A percentile compares a stretch with the other conserved stretches of the same genome.
Conservation (phyloP, 2,888 invertebrate species). For the Mimumesa dahlbomi region DNA sequence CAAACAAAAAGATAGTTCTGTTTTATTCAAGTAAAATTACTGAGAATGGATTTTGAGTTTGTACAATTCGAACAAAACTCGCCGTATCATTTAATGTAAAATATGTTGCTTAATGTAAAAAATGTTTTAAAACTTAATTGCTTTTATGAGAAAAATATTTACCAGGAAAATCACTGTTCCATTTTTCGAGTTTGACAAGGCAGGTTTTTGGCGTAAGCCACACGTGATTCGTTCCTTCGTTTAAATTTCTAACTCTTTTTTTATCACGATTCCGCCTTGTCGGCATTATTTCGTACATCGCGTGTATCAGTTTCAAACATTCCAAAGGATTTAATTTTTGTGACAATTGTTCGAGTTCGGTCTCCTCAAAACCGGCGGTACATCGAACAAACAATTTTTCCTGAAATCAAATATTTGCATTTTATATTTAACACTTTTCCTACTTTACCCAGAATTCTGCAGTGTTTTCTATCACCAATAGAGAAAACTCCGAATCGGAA, state of each 20-base stretch:
- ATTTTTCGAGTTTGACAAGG: constrained; percentile 56
- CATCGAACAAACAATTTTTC: constrained; percentile 47
- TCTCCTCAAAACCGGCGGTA: constrained; percentile 47
- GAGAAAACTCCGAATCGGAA: too few relatives aligned
- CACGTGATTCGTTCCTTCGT: neutral
- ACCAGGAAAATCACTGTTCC: constrained; percentile 65
- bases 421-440: neutral
- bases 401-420: constrained; percentile 19
- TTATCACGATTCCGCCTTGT: constrained; percentile 4
- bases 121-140: too few relatives aligned
- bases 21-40: neutral
- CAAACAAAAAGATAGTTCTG: too few relatives aligned
- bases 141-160: too few relatives aligned
- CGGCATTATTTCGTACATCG: constrained; percentile 30
- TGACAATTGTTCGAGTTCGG: constrained; percentile 58
- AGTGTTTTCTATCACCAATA: too few relatives aligned
- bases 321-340: constrained; percentile 59
- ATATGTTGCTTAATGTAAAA: too few relatives aligned
- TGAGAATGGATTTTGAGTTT: too few relatives aligned
- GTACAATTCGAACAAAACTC: too few relatives aligned
- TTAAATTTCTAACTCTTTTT: constrained; percentile 1
- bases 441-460: too few relatives aligned
- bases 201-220: constrained; percentile 47
- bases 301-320: constrained; percentile 61
- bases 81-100: too few relatives aligned